Base-by-base conservation (phyloP, 2,888 invertebrate genomes). In the Baccha elongata region DNA sequence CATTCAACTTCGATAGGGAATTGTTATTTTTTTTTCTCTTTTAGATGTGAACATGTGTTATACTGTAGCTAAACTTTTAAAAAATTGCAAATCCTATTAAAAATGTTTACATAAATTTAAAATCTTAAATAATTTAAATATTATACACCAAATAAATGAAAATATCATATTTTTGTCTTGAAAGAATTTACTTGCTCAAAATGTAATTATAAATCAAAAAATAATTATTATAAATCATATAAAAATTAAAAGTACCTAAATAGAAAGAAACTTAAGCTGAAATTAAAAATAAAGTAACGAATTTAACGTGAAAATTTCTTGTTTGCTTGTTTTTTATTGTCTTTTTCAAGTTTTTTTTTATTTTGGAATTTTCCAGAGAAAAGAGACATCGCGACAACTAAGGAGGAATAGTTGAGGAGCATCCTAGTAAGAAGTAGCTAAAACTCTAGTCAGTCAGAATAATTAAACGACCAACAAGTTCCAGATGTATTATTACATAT, bases 161-260 rank as follows among this genome's bases (percentile, higher is more conserved):
- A 53, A 65, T 71, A 48, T 65, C 46, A 67, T 52, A 60, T 71
- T 75, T 44, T 64, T 64, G 67, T 83, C 78, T 78, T 55, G 7
- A 68, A 76, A 26, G 21, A 55, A 62, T 78, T 72, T 68, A 72
- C 64, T 64, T 73, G 83, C 78, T 83, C 83, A 83, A 78, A 68
- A 11, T 32, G 35, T 19, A 35, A 26, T 40, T 50, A 46, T 29
- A 35, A 37, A 48, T 21, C 13, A 37, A 52, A 64, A 4, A 64
- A n/a, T n/a, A 64, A 6, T 26, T 15, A 55, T 40, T 73, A 37
- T 50, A 52, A 60, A n/a, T n/a, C n/a, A n/a, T n/a, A n/a, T n/a
- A n/a, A n/a, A n/a, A 42, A 37, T 29, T 19, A 26, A 48, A 35
- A 15, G 48, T 35, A 60, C 58, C 58, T 52, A 50, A 62, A 50